Conservation (phyloP, 2,888 invertebrate species). For the Eledona agricola region DNA sequence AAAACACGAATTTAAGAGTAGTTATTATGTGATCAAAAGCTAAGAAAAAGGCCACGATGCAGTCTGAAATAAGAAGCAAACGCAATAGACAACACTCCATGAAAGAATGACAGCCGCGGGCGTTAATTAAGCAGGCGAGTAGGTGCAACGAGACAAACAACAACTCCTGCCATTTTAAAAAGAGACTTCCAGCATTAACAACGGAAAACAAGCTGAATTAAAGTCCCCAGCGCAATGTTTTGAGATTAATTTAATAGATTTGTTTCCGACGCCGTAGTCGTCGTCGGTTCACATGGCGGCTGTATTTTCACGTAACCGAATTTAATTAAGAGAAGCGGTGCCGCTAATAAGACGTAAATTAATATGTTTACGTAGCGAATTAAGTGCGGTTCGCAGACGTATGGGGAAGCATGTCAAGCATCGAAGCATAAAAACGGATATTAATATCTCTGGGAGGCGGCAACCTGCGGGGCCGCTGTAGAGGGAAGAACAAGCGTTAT, state of each 20-base stretch:
- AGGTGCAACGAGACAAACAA: slow-evolving; percentile 7
- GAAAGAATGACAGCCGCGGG: slow-evolving; percentile 29
- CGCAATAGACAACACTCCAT: slow-evolving; percentile 6
- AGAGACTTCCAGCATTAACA: no score
- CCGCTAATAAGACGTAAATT: slow-evolving; percentile 32
- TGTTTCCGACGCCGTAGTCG: no score
- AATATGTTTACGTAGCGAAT: slow-evolving; percentile 31
- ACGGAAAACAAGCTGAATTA: no score
- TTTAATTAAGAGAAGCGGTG: slow-evolving; percentile 32
- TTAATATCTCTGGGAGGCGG: slow-evolving; percentile 45
- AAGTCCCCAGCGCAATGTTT: no score
- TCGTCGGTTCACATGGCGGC: no score
- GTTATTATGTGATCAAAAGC: no score
- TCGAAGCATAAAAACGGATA: slow-evolving; percentile 46
- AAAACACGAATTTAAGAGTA: no score
- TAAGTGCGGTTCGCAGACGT: slow-evolving; percentile 28
- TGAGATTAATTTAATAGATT: no score
- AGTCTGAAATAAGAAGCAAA: no score
- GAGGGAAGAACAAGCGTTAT: slow-evolving; percentile 42
- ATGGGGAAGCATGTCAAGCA: slow-evolving; percentile 21
- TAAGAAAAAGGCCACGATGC: no score
- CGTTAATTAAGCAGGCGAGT: slow-evolving; percentile 29
- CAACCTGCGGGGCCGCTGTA: slow-evolving; percentile 38
- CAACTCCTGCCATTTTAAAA: no score
- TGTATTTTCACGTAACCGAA: slow-evolving; percentile 31